These are phyloP conservation scores for Oenanthe melanoleuca DNA, from an alignment of 2,113 vertebrate species.

Conservation along the genomic window DNA sequence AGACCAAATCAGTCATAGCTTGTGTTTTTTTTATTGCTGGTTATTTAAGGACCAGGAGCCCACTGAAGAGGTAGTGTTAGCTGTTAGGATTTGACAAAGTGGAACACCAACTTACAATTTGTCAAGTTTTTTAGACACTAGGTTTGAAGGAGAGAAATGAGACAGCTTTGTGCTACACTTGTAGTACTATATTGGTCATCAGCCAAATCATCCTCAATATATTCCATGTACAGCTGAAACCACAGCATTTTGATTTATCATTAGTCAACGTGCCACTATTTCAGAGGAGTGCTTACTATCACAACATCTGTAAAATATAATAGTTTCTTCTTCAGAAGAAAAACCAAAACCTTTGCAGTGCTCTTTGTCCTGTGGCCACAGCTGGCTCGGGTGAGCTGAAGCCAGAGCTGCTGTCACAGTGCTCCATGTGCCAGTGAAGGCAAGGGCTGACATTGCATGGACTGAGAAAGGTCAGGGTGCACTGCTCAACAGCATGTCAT, in stretches of 20 bases:
- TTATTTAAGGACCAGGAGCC: background rate
- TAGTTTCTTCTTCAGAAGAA: background rate
- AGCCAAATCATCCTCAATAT: background rate
- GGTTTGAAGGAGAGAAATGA: background rate
- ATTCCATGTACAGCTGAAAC: background rate
- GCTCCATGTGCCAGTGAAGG: background rate
- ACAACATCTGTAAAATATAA: background rate
- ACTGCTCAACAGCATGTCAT: background rate
- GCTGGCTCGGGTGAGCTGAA: background rate
- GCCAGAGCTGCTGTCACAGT: background rate
- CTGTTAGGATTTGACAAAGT: background rate
- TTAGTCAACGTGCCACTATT: fast-evolving
- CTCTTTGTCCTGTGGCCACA: background rate
- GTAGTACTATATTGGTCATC: background rate
- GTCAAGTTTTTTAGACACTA: background rate
- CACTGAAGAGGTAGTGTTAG: background rate
- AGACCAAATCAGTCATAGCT: background rate
- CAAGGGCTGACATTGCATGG: background rate
- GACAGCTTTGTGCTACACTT: background rate
- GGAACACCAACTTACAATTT: background rate
- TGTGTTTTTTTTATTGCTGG: background rate
- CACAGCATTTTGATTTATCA: background rate
- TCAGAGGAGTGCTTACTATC: background rate
- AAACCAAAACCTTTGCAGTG: background rate
- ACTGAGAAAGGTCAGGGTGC: background rate